A percentile compares a stretch with the other conserved stretches of the same genome.
Conservation (phyloP, 2,797 vertebrate genomes). For the Ptychobarbus kaznakovi region DNA sequence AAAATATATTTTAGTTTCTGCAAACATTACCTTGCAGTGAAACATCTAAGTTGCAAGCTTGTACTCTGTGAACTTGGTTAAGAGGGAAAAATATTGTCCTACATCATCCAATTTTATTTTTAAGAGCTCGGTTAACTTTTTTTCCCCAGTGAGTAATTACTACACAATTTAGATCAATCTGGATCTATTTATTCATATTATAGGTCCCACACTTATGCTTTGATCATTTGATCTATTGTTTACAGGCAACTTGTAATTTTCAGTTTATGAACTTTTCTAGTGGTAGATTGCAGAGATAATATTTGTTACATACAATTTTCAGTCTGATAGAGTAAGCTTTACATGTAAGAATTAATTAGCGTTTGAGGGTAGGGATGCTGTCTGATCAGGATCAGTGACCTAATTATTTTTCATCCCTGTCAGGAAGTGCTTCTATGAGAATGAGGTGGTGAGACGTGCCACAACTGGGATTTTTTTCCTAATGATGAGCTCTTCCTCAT, state of each 20-base stretch:
- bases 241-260: not conserved
- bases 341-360: not conserved
- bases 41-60: not conserved
- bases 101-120: not conserved
- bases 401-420: conserved; percentile 60
- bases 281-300: not conserved
- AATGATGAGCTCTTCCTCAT: conserved; percentile 64
- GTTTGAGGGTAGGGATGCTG: not conserved
- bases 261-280: not conserved
- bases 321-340: not conserved
- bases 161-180: not conserved
- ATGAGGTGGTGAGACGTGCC: conserved; percentile 35
- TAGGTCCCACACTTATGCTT: not conserved
- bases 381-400: conserved; percentile 49
- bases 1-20: not conserved
- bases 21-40: not conserved
- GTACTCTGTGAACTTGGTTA: not conserved
- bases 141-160: not conserved
- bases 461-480: conserved; percentile 53
- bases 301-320: too few species aligned
- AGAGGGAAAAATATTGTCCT: not conserved
- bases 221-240: not conserved
- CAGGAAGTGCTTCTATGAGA: conserved; percentile 46
- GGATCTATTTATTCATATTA: too few species aligned
- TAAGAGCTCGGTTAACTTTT: not conserved